Conservation (phyloP, 1,140 invertebrate species). For the Pseudachorutes palmiensis region DNA sequence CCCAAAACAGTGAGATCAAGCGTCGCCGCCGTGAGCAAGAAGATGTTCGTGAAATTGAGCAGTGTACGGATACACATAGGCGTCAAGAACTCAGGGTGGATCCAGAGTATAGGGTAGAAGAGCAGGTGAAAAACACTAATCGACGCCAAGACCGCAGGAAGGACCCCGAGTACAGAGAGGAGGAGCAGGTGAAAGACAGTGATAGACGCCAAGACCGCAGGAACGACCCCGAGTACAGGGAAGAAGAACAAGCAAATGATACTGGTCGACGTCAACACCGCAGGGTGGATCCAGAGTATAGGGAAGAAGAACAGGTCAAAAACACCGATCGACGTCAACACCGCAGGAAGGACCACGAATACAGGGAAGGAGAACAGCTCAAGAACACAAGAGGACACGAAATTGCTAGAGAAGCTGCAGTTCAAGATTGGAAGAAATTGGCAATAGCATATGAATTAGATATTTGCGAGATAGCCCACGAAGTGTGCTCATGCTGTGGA, state of each 20-base stretch:
- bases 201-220: background rate
- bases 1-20: no score
- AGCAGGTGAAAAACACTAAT: background rate
- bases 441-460: background rate
- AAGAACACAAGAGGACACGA: background rate
- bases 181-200: background rate
- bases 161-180: background rate
- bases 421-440: background rate
- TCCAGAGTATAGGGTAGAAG: background rate
- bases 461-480: background rate
- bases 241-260: background rate
- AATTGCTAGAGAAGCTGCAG: background rate
- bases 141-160: background rate
- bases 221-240: background rate
- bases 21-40: background rate
- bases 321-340: no score
- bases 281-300: no score
- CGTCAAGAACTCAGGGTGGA: background rate
- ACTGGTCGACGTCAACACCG: background rate
- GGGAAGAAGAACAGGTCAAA: no score
- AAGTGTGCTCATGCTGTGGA: slow-evolving; percentile 15
- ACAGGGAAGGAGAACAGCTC: background rate
- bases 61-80: background rate
- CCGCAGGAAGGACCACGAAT: background rate
- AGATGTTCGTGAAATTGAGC: background rate